A percentile compares a stretch with the other conserved stretches of the same genome.
Conservation (phyloP, 2,113 vertebrate genomes). For the Diphyllodes magnificus region DNA sequence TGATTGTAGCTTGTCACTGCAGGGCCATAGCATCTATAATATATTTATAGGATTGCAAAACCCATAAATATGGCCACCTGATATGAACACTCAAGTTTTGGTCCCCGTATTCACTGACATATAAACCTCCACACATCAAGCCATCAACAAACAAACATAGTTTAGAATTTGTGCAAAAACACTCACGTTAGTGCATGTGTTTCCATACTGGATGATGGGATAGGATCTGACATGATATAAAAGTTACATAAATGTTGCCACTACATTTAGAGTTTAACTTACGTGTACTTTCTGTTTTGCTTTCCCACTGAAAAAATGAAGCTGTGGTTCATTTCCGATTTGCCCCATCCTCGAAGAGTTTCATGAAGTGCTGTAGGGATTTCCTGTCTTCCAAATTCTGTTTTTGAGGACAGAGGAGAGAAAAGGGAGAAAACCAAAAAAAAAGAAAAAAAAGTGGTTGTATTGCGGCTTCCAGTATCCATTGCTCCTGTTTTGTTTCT, state of each 20-base stretch:
- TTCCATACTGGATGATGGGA: neutral
- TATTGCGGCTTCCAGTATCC: neutral
- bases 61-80: neutral
- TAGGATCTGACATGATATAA: neutral
- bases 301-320: neutral
- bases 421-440: neutral
- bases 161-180: neutral
- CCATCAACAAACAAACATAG: neutral
- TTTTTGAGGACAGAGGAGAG: neutral
- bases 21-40: slow-evolving; percentile 15
- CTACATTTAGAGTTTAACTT: neutral
- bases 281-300: neutral
- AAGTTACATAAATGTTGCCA: neutral
- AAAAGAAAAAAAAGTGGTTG: neutral
- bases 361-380: neutral
- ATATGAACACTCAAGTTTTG: neutral
- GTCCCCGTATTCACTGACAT: neutral
- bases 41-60: slow-evolving; percentile 25
- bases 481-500: neutral
- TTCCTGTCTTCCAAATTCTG: neutral
- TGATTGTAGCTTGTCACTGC: slow-evolving; percentile 55
- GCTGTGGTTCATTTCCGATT: neutral
- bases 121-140: neutral
- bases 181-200: neutral
- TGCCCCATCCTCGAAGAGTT: neutral